These are phyloP conservation scores for Petrophora chlorosata DNA, from an alignment of 2,888 invertebrate species.

Conservation along the genomic window DNA sequence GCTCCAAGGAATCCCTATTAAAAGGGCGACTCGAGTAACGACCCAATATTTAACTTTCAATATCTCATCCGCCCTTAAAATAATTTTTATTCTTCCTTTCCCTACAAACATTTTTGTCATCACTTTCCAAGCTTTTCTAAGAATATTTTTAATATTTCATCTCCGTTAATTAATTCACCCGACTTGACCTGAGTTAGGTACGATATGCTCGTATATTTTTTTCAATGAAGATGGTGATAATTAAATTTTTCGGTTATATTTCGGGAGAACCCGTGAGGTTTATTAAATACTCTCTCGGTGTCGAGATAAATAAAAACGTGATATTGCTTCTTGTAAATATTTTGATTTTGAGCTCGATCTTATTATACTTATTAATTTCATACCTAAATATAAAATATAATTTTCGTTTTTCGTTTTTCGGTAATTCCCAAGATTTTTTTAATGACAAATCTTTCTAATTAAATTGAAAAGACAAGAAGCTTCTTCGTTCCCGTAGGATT, in stretches of 20 bases:
- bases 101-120: conserved; percentile 3
- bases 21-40: conserved; percentile 15
- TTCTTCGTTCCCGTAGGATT: conserved; percentile 14
- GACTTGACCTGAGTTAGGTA: no score
- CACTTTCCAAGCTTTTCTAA: conserved; percentile 4
- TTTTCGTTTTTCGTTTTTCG: neutral
- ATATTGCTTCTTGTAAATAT: no score
- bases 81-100: conserved; percentile 9
- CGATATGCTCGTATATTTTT: conserved; percentile 10
- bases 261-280: conserved; percentile 7
- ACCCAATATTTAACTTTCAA: conserved; percentile 35
- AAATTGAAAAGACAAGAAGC: conserved; percentile 1
- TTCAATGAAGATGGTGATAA: conserved; percentile 6
- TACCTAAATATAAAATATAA: no score
- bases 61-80: conserved; percentile 29
- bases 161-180: conserved; percentile 16
- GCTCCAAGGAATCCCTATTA: conserved; percentile 11
- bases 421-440: neutral
- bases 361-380: no score
- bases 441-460: neutral
- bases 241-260: conserved; percentile 2
- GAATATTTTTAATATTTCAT: conserved; percentile 23
- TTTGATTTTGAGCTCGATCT: no score
- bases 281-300: neutral
- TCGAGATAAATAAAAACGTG: neutral